Base-by-base conservation (phyloP, 2,797 vertebrate genomes). In the Myotis myotis region DNA sequence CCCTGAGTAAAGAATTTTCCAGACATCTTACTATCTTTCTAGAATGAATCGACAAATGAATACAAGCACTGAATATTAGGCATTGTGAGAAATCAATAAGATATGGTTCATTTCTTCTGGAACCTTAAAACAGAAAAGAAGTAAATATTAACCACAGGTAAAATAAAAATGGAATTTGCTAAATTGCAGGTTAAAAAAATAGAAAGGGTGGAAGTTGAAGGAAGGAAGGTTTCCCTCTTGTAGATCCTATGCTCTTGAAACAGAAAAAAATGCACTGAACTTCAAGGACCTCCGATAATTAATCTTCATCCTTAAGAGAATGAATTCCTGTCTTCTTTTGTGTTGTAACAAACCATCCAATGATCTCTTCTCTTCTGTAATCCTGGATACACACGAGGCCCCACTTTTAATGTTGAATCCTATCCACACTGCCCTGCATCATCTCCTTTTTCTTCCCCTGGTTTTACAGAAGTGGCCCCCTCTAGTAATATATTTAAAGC, bases 151-250 rank as follows among this genome's bases (percentile, higher is more conserved):
- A 53, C 12, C 15, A 71, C 17, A 57, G 28, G 25, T 51, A 53
- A 64, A 66, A 47, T 86, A 72, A 70, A 96, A 94, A 55, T 60
- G 22, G 7, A 91, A 68, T 85, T 66, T 16, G 28, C 41, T 80
- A 81, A 86, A 60, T 41, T 92, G 5, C 15, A 72, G 33, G 0
- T 16, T 81, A 51, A 93, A 75, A 71, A 23, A 95, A 78, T 17
- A 89, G 44, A 84, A 84, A 95, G 33, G 4, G 3, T 49, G 0
- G 6, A 74, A 38, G 12, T 13, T 78, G 33, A 4, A 87, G 38
- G 79, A 78, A 90, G 38, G 6, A 84, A 81, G 9, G 44, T 36
- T 92, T 74, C 6, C 3, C 13, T 78, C 9, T 79, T 76, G 30
- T 1, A 71, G 10, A 82, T 11, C 16, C 15, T 76, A 4, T 92